These are phyloP conservation scores for Herpetotheres cachinnans DNA, from an alignment of 2,113 vertebrate genomes.

Conservation along the genomic window DNA sequence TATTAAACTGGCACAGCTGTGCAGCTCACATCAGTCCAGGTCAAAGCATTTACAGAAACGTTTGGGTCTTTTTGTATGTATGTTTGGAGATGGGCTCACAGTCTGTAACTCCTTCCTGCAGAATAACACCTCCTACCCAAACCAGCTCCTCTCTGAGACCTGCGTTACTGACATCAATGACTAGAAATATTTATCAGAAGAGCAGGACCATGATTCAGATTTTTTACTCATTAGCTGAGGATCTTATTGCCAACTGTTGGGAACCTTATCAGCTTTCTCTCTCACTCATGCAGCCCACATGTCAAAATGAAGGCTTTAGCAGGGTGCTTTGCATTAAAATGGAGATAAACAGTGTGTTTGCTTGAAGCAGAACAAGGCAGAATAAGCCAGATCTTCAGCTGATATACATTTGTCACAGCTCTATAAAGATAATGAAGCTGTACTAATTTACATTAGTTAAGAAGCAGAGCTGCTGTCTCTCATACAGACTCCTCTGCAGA, in stretches of 20 bases:
- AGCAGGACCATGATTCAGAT: background rate
- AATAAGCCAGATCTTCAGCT: slow-evolving; percentile 37
- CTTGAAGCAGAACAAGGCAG: slow-evolving; percentile 6
- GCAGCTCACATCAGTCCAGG: background rate
- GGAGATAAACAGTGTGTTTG: slow-evolving; percentile 28
- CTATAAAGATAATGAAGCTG: slow-evolving; percentile 21
- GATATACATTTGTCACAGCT: slow-evolving; percentile 24
- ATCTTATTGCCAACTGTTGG: slow-evolving; percentile 22
- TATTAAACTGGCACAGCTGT: background rate
- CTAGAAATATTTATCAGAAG: background rate
- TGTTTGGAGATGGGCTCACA: background rate
- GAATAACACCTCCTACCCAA: background rate
- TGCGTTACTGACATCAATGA: background rate
- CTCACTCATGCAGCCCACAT: slow-evolving; percentile 6
- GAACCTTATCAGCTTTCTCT: slow-evolving; percentile 9
- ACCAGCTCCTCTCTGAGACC: background rate
- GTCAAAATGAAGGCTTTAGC: slow-evolving; percentile 48
- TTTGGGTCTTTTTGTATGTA: background rate
- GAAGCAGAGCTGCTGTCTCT: background rate
- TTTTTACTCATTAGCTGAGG: slow-evolving; percentile 35
- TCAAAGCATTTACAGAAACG: background rate
- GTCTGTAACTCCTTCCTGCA: background rate
- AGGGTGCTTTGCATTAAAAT: slow-evolving; percentile 36
- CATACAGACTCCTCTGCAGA: background rate
- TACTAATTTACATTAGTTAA: slow-evolving; percentile 20